Conservation (phyloP, 2,888 invertebrate species). For the Hipparchia semele region DNA sequence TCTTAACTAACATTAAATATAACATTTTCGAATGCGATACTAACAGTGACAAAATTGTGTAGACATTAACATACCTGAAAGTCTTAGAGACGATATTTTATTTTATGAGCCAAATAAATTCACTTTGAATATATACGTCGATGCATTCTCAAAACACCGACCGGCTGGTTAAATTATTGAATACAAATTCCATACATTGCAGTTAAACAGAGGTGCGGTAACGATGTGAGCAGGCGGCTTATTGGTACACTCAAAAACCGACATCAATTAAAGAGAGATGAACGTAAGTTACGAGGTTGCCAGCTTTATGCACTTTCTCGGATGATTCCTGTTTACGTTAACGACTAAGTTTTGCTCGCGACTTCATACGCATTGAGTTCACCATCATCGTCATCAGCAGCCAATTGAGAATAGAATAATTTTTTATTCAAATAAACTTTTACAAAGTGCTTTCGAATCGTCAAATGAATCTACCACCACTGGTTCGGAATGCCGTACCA, state of each 20-base stretch:
- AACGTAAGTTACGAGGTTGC: conserved; percentile 45
- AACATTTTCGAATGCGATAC: background rate
- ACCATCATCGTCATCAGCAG: too few relatives aligned
- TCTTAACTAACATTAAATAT: too few relatives aligned
- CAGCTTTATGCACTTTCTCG: background rate
- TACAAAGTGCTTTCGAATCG: too few relatives aligned
- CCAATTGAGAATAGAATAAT: too few relatives aligned
- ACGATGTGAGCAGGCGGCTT: conserved; percentile 64
- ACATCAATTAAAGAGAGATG: conserved; percentile 75
- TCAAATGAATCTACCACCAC: too few relatives aligned
- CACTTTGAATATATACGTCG: conserved; percentile 55
- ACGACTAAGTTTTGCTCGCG: background rate
- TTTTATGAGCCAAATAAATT: conserved; percentile 57
- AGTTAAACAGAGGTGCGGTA: conserved; percentile 62
- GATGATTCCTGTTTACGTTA: background rate
- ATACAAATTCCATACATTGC: conserved; percentile 77
- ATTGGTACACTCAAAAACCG: conserved; percentile 71
- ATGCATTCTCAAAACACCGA: conserved; percentile 51
- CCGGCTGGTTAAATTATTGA: conserved; percentile 69
- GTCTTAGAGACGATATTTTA: conserved; percentile 39
- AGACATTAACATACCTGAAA: conserved; percentile 23
- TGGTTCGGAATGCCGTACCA: too few relatives aligned
- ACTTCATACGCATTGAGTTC: too few relatives aligned
- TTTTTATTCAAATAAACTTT: too few relatives aligned
- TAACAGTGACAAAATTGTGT: background rate